Conservation (phyloP, 1,140 invertebrate genomes). For the Dufourea novaeangliae region DNA sequence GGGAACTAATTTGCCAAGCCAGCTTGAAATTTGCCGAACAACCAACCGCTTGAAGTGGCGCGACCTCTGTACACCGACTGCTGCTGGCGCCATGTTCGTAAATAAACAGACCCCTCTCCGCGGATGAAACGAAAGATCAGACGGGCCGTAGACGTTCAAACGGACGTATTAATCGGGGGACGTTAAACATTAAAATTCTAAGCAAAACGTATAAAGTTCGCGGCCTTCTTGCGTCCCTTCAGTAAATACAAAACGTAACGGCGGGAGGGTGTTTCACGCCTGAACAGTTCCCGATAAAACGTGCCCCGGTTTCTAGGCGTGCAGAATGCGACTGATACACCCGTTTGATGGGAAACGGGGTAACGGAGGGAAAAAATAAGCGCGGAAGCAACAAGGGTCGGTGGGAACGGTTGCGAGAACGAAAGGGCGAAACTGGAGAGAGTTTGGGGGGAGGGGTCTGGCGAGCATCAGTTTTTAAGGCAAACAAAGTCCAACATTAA, state of each 20-base stretch:
- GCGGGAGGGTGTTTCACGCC: conserved; percentile 20
- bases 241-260: conserved; percentile 18
- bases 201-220: not conserved
- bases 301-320: not conserved
- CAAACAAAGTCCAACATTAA: conserved; percentile 64
- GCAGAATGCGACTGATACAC: conserved; percentile 1
- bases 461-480: conserved; percentile 62
- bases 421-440: conserved; percentile 17
- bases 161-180: conserved; percentile 1
- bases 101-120: not conserved
- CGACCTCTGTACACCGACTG: no score
- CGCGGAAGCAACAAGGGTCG: conserved; percentile 32
- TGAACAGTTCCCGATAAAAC: conserved; percentile 27
- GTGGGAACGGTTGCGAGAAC: conserved; percentile 9
- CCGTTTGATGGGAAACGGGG: not conserved
- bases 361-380: conserved; percentile 9
- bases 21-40: not conserved
- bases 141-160: not conserved
- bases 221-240: not conserved
- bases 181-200: not conserved
- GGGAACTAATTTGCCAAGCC: no score
- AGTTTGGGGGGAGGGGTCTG: conserved; percentile 16
- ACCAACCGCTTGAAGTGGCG: no score
- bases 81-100: no score
- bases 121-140: not conserved